Evolutionary conservation across 2,113 vertebrate genomes (phyloP), one percentile per base, ranked within the genome.

Genomic region (Neogobius melanostomus): DNA sequence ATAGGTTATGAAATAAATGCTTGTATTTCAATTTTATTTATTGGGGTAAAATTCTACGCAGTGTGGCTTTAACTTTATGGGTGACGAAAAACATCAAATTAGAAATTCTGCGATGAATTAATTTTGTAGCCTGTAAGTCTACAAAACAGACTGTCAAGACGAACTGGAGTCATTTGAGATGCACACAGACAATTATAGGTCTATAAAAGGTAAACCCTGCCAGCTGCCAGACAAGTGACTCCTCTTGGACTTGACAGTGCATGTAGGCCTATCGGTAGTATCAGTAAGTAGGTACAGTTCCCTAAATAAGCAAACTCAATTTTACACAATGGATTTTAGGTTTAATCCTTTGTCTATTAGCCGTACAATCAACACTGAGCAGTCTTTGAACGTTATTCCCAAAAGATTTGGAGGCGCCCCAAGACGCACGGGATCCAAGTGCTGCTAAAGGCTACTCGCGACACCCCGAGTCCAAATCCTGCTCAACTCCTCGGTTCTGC

Each of bases 391-490:
- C 21, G 21, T 21, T 2, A 21, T 21, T 21, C 21, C 21, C 21
- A 21, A 21, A 21, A 21, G 21, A 1, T 21, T 21, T 21, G 21
- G 21, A 21, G 21, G 21, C 21, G 21, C 21, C 21, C 21, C 66
- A 57, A 44, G 64, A 80, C 70, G 63, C 76, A 21, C 21, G 21
- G 21, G 21, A 21, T 21, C 21, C 21, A 21, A 21, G 21, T 1
- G 21, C 21, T 21, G 21, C 21, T 21, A 21, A 21, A 21, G 21
- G 21, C 21, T 21, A 21, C 21, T 21, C 21, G 21, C 69, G 52
- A 79, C 77, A 81, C 64, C 16, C 67, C 48, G 72, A 68, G 79
- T 85, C 79, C 63, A 84, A 81, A 79, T 79, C 81, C 74, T 59
- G 60, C 82, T 80, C 77, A 75, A 64, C 75, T 72, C 74, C 71